Base-by-base conservation (phyloP, 1,140 invertebrate genomes). In the Brachionus rotundiformis region DNA sequence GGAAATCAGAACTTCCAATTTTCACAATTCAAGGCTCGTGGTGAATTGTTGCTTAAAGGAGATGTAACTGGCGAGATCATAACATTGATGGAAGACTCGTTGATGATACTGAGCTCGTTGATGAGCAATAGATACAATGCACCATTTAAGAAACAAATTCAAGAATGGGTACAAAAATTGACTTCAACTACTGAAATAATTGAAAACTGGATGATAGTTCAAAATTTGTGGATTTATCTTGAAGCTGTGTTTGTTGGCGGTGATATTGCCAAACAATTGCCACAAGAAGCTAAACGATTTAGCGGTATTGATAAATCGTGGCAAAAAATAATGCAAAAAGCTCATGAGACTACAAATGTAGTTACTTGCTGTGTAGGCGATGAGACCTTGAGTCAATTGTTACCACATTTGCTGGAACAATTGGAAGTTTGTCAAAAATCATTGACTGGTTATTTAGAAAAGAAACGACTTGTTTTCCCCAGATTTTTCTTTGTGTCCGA, bases 401-500 rank as follows among this genome's bases (percentile, higher is more conserved):
- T 98, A 6, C 95, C 95, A 3, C 95, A 98, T 90, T 88, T 98
- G 16, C 94, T 98, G 87, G 95, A 98, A 87, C 95, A 98, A 86
- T 88, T 98, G 31, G 96, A 98, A 87, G 89, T 98, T 2, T 98
- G 96, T 88, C 95, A 98, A 87, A 98, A 98, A 88, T 97, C 95
- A 16, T 89, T 98, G 8, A 96, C 94, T 83, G 95, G 96, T 16
- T 98, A 98, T 88, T 89, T 98, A 27, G 96, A 98, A 86, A 95
- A 95, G 85, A 98, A 98, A 87, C 90, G 95, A 33, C 93, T 95
- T 85, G 94, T 98, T 92, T 98, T 98, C 87, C 95, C 95, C 11
- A 88, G 96, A 84, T 98, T 98, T 86, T 98, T 98, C 89, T 98
- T 98, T 85, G 95, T 98, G 0, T 98, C 95, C 1, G 96, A 98